phyloP scores from a whole-genome alignment of 2,888 invertebrate species.

The Drosophila nigricruria region DNA sequence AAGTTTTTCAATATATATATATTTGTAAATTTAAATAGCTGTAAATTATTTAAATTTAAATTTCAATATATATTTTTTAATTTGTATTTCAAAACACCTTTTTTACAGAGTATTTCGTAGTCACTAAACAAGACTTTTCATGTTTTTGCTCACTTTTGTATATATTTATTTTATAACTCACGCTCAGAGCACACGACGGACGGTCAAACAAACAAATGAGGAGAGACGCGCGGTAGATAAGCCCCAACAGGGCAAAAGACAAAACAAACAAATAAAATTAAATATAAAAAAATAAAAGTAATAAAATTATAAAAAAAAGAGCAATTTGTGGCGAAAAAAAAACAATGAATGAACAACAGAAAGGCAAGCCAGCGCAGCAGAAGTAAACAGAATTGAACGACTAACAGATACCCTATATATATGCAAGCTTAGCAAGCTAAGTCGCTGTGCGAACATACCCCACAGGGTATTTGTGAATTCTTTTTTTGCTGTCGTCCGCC shows the following conservation, averaged over 20 bases:
- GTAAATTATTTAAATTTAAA: not conserved
- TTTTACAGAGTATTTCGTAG: not conserved
- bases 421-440: not conserved
- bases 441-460: not conserved
- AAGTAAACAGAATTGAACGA: not conserved
- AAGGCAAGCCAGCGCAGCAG: not conserved
- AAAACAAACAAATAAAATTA: constrained; percentile 14
- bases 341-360: constrained; percentile 44
- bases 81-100: too few species aligned
- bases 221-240: constrained; percentile 31
- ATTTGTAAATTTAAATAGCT: too few species aligned
- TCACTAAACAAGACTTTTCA: not conserved
- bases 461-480: constrained; percentile 10
- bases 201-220: constrained; percentile 23
- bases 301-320: constrained; percentile 42
- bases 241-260: constrained; percentile 10
- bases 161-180: constrained; percentile 22
- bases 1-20: too few species aligned
- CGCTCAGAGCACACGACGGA: constrained; percentile 4
- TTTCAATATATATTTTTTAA: not conserved
- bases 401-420: not conserved
- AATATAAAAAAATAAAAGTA: constrained; percentile 26
- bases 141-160: constrained; percentile 16
- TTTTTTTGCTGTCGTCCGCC: not conserved
- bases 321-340: constrained; percentile 21